Base-by-base conservation (phyloP, 1,140 invertebrate species). In the Holotrichia oblita region DNA sequence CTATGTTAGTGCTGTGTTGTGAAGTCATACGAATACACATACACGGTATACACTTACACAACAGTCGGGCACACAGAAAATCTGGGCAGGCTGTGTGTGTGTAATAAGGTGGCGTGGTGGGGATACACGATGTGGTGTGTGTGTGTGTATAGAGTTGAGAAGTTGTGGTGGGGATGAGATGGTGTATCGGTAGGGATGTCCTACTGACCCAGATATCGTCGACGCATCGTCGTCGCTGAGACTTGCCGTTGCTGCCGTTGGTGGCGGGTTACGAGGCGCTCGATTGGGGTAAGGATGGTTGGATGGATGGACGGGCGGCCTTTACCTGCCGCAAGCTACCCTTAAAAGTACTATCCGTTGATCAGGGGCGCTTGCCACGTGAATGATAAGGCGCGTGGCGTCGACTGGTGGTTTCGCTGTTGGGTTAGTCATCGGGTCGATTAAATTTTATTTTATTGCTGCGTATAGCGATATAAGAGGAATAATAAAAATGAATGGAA, bases 181-280 rank as follows among this genome's bases (percentile, higher is more conserved):
- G 82, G 87, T 87, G 85, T 86, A 83, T 34, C 85, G 84, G 88
- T 83, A 86, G 88, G 88, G 89, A 87, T 89, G 89, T 88, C 92
- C 92, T 89, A 93, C 91, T 93, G 92, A 93, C 91, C 89, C 87
- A 90, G 86, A 89, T 90, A 86, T 84, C 87, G 61, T 69, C 34
- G 79, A 79, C 84, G 84, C 75, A 24, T 24, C 75, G 74, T 27
- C 73, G 80, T 74, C 27, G 76, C n/a, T 10, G 48, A 17, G 42
- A 17, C 34, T 17, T 20, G 44, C 8, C n/a, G 12, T 17, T 17
- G 41, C 17, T 59, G 61, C 14, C 9, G 76, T 44, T 69, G 73
- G 6, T n/a, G 20, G 44, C 81, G 61, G 61, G 61, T 69, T 69
- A 69, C 20, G 3, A 27, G 48, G 6, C 48, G 48, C 12, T 17